Base-by-base conservation (phyloP, 2,888 invertebrate genomes). In the Sylvicola fuscatus region DNA sequence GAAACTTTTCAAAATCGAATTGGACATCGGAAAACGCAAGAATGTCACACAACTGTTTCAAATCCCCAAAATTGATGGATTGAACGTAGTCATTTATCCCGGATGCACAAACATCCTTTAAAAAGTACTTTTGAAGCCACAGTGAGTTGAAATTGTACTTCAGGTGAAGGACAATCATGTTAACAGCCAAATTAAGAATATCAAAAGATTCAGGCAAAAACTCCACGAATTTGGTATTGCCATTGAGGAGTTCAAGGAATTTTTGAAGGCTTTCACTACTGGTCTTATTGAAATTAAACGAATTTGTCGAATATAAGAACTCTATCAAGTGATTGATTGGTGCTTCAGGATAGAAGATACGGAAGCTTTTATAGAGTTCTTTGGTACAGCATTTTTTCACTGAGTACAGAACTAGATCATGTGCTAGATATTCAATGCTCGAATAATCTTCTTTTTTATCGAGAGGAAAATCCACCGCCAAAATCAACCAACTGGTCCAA, bases 271-370 rank as follows among this genome's bases (percentile, higher is more conserved):
- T 8, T 6, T 21, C 21, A 21, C 8, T 21, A 8, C 21, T 6
- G 21, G 21, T 21, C 8, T 4, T 21, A 8, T 21, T 8, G 8
- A 21, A 21, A 21, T 21, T 21, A 4, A 21, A 21, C 8, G 21
- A 21, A 8, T 60, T 56, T 27, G 68, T 66, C 38, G 66, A 60
- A 34, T 63, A 54, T 0, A 76, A 58, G 46, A 73, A 76, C 13
- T 66, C 61, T 14, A 68, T 68, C 1, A 76, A 60, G 29, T 62
- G 47, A 3, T 62, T 61, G 8, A 81, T 53, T 0, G 74, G 70
- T 51, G 68, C 73, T 14, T 74, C 67, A 44, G 73, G 70, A 54
- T 77, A 67, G 52, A 82, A 82, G 44, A 81, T 70, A 32, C 65
- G 55, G 47, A 77, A 68, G 40, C 78, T 73, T 45, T 72, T 68